These are phyloP conservation scores for Stigmatopora argus DNA, from an alignment of 2,113 vertebrate species.

Conservation along the genomic window DNA sequence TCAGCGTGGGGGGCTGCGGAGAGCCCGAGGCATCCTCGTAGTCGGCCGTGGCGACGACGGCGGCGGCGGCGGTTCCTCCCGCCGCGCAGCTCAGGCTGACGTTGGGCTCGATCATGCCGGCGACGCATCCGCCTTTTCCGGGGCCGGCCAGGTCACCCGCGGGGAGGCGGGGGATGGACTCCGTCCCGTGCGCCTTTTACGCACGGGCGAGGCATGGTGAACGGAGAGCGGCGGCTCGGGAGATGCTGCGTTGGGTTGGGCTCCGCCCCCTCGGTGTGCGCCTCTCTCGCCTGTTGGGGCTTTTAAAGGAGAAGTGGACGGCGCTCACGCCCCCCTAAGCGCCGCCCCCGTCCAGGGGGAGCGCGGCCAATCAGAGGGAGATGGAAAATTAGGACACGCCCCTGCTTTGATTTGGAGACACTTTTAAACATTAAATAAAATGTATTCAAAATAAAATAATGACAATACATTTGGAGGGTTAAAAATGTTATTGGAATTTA, in stretches of 20 bases:
- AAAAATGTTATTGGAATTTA: no score
- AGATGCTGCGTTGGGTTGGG: neutral
- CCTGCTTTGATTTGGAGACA: no score
- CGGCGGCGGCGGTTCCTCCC: conserved; percentile 21
- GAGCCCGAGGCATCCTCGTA: conserved; percentile 36
- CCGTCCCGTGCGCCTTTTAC: conserved; percentile 1
- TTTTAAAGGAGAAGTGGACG: conserved; percentile 42
- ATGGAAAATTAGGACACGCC: no score
- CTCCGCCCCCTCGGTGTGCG: conserved; percentile 33
- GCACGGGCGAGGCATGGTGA: no score
- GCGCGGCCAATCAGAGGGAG: neutral
- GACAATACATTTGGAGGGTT: no score
- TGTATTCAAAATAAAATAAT: no score
- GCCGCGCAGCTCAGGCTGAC: conserved; percentile 56
- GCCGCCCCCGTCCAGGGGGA: neutral
- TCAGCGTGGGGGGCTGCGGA: conserved; percentile 40
- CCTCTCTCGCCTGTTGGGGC: conserved; percentile 14
- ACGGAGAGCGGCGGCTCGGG: neutral
- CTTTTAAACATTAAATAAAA: no score
- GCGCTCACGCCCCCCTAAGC: no score
- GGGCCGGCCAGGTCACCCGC: neutral
- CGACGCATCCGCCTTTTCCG: conserved; percentile 22
- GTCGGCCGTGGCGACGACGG: conserved; percentile 22
- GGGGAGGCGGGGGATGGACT: neutral
- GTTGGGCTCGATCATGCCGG: conserved; percentile 61